Conservation (phyloP, 2,888 invertebrate genomes). For the Folsomia candida region DNA sequence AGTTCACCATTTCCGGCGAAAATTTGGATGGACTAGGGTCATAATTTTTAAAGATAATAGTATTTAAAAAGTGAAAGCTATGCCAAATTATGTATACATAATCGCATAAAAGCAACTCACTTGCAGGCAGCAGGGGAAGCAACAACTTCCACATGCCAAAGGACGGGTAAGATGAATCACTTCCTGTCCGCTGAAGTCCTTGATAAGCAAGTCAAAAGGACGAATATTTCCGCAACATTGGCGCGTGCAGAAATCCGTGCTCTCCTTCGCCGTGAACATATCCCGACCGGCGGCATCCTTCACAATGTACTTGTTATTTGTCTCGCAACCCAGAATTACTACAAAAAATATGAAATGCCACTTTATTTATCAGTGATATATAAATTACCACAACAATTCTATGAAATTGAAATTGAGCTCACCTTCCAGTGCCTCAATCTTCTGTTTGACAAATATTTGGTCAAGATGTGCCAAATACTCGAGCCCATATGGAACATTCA, state of each 20-base stretch:
- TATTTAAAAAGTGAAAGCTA: background rate
- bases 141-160: slow-evolving; percentile 55
- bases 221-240: slow-evolving; percentile 56
- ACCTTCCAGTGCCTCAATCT: slow-evolving; percentile 51
- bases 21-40: slow-evolving; percentile 51
- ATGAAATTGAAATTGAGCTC: background rate
- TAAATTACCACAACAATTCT: too few relatives aligned
- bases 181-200: slow-evolving; percentile 55
- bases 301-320: slow-evolving; percentile 56
- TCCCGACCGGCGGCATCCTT: slow-evolving; percentile 51
- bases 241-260: slow-evolving; percentile 56
- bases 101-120: slow-evolving; percentile 34
- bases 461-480: slow-evolving; percentile 19
- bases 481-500: slow-evolving; percentile 16
- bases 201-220: slow-evolving; percentile 57
- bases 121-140: slow-evolving; percentile 57
- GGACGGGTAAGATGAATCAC: slow-evolving; percentile 57
- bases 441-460: slow-evolving; percentile 44
- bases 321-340: slow-evolving; percentile 57
- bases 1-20: slow-evolving; percentile 41
- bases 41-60: background rate
- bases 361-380: too few relatives aligned
- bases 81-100: background rate
- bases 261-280: slow-evolving; percentile 52
- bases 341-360: slow-evolving; percentile 24